Conservation (phyloP, 2,113 vertebrate species). For the Cyphomyrus discorhynchus region DNA sequence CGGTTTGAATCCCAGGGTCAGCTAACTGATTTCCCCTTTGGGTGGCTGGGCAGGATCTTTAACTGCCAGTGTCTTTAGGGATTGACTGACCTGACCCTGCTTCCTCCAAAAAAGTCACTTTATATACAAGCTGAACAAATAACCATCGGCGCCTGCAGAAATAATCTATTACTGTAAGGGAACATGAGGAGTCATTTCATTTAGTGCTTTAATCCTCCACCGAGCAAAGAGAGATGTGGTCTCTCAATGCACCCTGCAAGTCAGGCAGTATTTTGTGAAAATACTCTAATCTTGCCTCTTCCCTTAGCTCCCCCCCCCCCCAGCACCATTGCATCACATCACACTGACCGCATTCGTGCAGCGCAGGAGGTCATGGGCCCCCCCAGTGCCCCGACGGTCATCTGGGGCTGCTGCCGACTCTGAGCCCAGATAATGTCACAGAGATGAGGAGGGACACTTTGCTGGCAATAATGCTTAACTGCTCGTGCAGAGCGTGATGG, state of each 20-base stretch:
- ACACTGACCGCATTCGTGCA: background rate
- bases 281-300: background rate
- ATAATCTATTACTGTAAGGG: background rate
- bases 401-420: background rate
- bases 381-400: background rate
- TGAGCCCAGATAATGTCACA: background rate
- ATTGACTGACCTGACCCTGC: no score
- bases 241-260: background rate
- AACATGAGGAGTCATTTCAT: background rate
- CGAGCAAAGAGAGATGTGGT: background rate
- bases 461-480: background rate
- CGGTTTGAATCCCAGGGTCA: background rate
- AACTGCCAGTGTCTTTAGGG: background rate
- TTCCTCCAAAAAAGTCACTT: background rate
- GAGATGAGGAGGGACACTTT: background rate
- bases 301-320: background rate
- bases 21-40: background rate
- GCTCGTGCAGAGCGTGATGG: background rate
- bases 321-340: background rate
- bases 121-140: background rate
- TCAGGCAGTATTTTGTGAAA: background rate
- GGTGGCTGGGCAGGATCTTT: background rate
- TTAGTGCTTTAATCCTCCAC: background rate
- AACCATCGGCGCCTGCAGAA: background rate
- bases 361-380: background rate